Conservation (phyloP, 2,113 vertebrate genomes). For the Heteronetta atricapilla region DNA sequence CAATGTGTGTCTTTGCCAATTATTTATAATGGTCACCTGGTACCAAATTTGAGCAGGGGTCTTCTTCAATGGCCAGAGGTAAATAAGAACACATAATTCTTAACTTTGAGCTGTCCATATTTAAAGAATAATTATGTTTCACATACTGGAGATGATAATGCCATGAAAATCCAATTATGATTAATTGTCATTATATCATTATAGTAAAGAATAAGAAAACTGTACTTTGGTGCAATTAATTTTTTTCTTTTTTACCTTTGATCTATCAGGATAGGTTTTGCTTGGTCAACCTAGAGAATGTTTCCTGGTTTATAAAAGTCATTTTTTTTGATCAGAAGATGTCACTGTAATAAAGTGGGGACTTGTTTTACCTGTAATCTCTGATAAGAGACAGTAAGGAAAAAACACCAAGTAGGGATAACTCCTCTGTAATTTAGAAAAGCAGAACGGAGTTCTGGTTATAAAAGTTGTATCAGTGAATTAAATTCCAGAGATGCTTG, state of each 20-base stretch:
- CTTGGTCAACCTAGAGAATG: not conserved
- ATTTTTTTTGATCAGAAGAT: not conserved
- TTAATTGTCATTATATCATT: not conserved
- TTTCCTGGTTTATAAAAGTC: not conserved
- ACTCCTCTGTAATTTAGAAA: not conserved
- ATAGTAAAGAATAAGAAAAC: not conserved
- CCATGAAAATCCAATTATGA: not conserved
- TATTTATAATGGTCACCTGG: not conserved
- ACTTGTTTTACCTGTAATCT: not conserved
- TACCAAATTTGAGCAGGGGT: not conserved
- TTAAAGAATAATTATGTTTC: not conserved
- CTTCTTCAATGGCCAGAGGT: not conserved
- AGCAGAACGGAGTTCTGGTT: not conserved
- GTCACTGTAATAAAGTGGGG: not conserved
- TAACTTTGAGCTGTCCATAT: not conserved
- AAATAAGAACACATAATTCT: not conserved
- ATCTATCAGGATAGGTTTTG: not conserved
- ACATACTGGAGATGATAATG: not conserved
- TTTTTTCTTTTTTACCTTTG: not conserved
- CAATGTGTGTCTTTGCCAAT: not conserved
- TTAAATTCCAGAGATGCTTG: not conserved
- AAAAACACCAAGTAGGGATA: not conserved
- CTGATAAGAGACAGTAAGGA: not conserved
- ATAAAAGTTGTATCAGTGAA: not conserved
- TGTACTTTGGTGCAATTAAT: not conserved